Evolutionary conservation across 2,797 vertebrate species (phyloP), one percentile per base, ranked within the genome.

Genomic region (Cryptoblepharus egeriae): DNA sequence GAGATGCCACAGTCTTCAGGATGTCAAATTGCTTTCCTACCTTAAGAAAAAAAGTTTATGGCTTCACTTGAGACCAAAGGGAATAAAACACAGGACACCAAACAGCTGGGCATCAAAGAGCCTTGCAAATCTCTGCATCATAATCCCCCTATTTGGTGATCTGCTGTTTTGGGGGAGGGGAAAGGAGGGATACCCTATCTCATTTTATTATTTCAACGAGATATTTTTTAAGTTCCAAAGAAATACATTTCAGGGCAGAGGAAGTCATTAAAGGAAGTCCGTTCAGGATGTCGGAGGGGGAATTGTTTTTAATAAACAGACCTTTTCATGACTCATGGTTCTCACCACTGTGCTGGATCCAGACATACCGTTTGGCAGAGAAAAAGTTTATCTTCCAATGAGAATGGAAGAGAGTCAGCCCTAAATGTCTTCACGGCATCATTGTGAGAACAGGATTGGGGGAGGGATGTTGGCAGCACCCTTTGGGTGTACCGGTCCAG

Each of bases 181-280:
- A 69, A 35, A 1, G 87, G 86, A 84, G 82, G 87, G 85, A 70
- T 79, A 65, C 37, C 9, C 77, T 81, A 74, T 79, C 78, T 79
- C 55, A 45, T 83, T 91, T 86, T 84, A 75, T 91, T 88, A 67
- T 84, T 60, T 30, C 75, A 67, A 69, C 86, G 91, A 88, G 86
- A 87, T 90, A 87, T 87, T 85, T 80, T 81, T 52, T 0, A 22
- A 69, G 2, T 11, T 42, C 12, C n/a, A 37, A 35, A 28, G 32
- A 65, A 5, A 15, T 8, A 9, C 45, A 35, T 49, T 32, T 90
- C 83, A 75, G 81, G 84, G 82, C 72, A 75, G n/a, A 57, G 88
- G 91, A 93, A 91, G 83, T 79, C 78, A 75, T 89, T 78, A 82
- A 70, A 86, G 88, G 87, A 93, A 92, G 89, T 89, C 80, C 86